Evolutionary conservation across 2,113 vertebrate species (phyloP).

Genomic region (Numenius arquata): DNA sequence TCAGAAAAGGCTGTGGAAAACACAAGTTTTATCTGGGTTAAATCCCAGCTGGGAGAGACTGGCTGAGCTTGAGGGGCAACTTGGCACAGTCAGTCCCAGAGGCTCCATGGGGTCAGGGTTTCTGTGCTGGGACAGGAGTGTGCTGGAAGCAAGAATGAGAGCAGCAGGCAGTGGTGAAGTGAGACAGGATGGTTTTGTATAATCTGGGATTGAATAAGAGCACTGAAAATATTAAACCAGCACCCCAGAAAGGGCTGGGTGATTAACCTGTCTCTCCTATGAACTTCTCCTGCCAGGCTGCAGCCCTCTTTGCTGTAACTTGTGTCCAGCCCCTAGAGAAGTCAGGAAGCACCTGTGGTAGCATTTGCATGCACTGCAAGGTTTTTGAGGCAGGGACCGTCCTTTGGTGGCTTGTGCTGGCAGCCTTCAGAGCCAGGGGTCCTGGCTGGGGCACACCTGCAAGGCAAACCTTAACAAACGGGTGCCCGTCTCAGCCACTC

Average conservation of each 20-base stretch:
- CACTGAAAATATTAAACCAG: background rate
- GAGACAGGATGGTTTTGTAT: background rate
- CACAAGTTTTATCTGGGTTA: background rate
- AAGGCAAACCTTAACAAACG: conserved; percentile 7
- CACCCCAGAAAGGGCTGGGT: background rate
- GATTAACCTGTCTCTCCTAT: background rate
- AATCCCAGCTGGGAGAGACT: background rate
- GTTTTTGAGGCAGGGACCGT: background rate
- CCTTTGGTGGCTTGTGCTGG: background rate
- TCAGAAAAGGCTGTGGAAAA: background rate
- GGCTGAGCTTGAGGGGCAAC: background rate
- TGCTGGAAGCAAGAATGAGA: background rate
- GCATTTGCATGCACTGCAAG: conserved; percentile 32
- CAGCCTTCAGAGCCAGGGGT: background rate
- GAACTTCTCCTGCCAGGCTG: background rate
- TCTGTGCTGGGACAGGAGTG: background rate
- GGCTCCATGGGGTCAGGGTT: background rate
- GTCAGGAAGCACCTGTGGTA: conserved; percentile 42
- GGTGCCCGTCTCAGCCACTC: background rate
- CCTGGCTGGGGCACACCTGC: conserved; percentile 33
- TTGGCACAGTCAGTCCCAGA: background rate
- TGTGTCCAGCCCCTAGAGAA: background rate
- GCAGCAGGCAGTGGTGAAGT: background rate
- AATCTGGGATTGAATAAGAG: background rate
- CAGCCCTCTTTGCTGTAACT: background rate